Percentiles rank a stretch among this genome's conserved stretches.
Conservation (phyloP, 2,888 invertebrate genomes). For the Agrotis puta region DNA sequence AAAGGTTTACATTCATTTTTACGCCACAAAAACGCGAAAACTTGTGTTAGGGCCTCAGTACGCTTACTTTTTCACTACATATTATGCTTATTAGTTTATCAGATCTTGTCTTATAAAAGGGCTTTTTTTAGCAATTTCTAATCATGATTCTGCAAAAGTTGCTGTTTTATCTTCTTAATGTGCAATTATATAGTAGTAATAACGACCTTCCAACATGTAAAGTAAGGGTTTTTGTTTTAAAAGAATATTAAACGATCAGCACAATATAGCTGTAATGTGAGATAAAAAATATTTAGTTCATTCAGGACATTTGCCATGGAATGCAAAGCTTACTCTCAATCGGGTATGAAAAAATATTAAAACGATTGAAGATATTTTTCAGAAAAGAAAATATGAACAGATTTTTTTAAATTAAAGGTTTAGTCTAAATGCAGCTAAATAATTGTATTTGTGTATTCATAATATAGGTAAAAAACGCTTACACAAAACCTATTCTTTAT, state of each 20-base stretch:
- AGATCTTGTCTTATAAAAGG: too few species aligned
- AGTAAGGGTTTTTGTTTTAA: not conserved
- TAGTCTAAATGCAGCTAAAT: not conserved
- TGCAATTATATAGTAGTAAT: conserved; percentile 40
- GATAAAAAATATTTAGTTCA: conserved; percentile 2
- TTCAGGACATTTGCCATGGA: conserved; percentile 1
- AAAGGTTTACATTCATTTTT: too few species aligned
- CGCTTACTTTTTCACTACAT: too few species aligned
- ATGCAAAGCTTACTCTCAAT: conserved; percentile 1
- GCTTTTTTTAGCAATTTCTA: too few species aligned
- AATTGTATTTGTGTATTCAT: conserved; percentile 11
- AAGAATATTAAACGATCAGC: not conserved
- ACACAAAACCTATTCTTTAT: conserved; percentile 4
- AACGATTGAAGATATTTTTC: conserved; percentile 1
- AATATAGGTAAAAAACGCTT: conserved; percentile 10
- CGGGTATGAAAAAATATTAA: not conserved
- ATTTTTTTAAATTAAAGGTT: conserved; percentile 3
- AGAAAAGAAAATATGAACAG: conserved; percentile 3
- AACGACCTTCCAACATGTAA: conserved; percentile 26
- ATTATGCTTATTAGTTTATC: too few species aligned
- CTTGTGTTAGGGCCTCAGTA: too few species aligned
- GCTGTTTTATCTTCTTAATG: too few species aligned
- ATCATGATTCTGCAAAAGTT: too few species aligned
- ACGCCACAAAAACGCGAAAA: too few species aligned
- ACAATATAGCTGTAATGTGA: not conserved